Evolutionary conservation across 2,113 vertebrate genomes (phyloP), one percentile per base, ranked within the genome.

Genomic region (Sminthopsis crassicaudata): DNA sequence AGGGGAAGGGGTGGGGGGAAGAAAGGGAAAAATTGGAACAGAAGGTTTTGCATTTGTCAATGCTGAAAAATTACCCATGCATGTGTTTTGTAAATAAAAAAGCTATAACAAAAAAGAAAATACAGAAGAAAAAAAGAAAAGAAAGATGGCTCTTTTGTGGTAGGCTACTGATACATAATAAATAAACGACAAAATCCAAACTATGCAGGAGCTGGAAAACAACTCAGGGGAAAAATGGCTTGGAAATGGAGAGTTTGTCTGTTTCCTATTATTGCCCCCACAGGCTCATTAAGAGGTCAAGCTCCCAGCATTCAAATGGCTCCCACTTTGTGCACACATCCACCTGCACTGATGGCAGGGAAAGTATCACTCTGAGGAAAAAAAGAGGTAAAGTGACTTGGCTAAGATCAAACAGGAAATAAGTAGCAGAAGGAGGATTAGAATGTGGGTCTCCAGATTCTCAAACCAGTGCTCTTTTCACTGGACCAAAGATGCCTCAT

Each of bases 211-310:
- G 94, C 93, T 96, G 90, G 50, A 96, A 90, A n/a, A 2, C 14
- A 46, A 67, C 54, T 27, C 1, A 50, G 92, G 92, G 27, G 96
- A 96, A 97, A 48, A 51, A 94, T 91, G 53, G 60, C 36, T 96
- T 96, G 96, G 94, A 95, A 95, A 96, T 94, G 95, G 92, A 96
- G 91, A 95, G 94, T 93, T 95, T 97, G 42, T 96, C 93, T 95
- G 36, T 95, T 48, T 57, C 96, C 54, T 91, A 92, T 90, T 89
- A 84, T 53, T 94, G 53, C 24, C 53, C 53, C 94, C 2, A 42
- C 7, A 7, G 36, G 67, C 67, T 84, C 16, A 23, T 23, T 23
- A 36, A 7, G n/a, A 42, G 22, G 36, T 42, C 19, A 42, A 84
- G 19, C n/a, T n/a, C 36, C 67, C n/a, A 84, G 42, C 6, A 30